These are phyloP conservation scores for Scopus umbretta DNA, from an alignment of 2,113 vertebrate species.

Conservation along the genomic window DNA sequence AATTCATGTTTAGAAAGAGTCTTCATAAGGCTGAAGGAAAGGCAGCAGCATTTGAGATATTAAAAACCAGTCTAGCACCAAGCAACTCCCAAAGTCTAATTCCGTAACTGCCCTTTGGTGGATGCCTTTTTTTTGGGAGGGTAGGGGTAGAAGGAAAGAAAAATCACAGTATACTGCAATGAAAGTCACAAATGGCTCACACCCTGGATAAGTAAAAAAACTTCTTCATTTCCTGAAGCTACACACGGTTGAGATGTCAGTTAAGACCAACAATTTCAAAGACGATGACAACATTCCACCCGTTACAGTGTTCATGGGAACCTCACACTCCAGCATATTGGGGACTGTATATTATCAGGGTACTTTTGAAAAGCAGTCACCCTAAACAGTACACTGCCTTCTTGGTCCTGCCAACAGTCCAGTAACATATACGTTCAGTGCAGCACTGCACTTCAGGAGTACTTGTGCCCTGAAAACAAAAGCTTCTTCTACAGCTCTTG, in stretches of 20 bases:
- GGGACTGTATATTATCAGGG: not conserved
- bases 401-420: not conserved
- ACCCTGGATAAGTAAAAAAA: not conserved
- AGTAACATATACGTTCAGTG: not conserved
- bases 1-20: not conserved
- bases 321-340: not conserved
- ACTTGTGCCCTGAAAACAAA: not conserved
- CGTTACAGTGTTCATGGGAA: not conserved
- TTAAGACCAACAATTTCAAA: not conserved
- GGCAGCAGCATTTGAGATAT: conserved; percentile 44
- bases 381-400: not conserved
- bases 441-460: not conserved
- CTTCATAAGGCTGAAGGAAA: conserved; percentile 7
- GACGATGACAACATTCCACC: not conserved
- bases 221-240: not conserved
- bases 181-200: not conserved
- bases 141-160: not conserved
- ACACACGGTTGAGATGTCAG: not conserved
- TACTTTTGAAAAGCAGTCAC: not conserved
- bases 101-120: not conserved
- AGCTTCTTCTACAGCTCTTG: not conserved
- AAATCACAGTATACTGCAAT: not conserved
- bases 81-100: not conserved
- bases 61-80: conserved; percentile 59
- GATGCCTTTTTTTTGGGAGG: not conserved